phyloP scores from a whole-genome alignment of 30 jellyfish, hydroid and myxozoan species.

The Pelagia noctiluca region DNA sequence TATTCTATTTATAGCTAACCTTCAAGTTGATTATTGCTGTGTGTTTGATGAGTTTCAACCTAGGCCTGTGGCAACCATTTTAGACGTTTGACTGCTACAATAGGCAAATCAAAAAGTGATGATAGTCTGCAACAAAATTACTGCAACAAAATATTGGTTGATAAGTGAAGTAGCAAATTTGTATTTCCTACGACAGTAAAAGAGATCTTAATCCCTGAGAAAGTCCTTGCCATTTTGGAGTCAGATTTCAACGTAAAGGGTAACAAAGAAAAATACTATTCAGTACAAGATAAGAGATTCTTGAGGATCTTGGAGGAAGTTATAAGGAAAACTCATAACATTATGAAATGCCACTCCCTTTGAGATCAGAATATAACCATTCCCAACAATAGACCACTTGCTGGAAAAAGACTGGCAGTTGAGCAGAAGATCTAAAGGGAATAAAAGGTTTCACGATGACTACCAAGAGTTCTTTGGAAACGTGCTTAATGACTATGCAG shows the following conservation, averaged over 20 bases:
- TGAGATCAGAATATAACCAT: neutral
- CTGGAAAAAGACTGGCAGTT: constrained; percentile 39
- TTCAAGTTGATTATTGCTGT: no score
- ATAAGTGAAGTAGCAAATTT: constrained; percentile 25
- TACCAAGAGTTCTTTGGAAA: constrained; percentile 29
- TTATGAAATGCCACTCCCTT: constrained; percentile 43
- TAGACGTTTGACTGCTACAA: constrained; percentile 17
- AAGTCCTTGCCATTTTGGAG: constrained; percentile 34
- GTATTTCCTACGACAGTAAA: constrained; percentile 46
- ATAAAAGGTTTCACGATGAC: constrained; percentile 34
- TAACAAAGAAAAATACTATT: constrained; percentile 14
- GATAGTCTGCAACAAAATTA: constrained; percentile 17
- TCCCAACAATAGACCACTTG: constrained; percentile 40
- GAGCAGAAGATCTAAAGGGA: constrained; percentile 37
- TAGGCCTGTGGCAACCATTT: no score
- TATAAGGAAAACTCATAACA: constrained; percentile 13
- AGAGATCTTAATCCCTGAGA: constrained; percentile 19
- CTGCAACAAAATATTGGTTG: constrained; percentile 49
- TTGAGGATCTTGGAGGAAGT: constrained; percentile 22
- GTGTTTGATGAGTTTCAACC: no score
- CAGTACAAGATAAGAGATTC: constrained; percentile 37
- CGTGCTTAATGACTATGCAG: constrained; percentile 14
- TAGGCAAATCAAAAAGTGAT: constrained; percentile 18
- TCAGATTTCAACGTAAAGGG: constrained; percentile 25
- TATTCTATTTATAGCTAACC: no score